A percentile compares a stretch with the other conserved stretches of the same genome.
phyloP scores from a whole-genome alignment of 2,113 vertebrate genomes.

The Nymphicus hollandicus region DNA sequence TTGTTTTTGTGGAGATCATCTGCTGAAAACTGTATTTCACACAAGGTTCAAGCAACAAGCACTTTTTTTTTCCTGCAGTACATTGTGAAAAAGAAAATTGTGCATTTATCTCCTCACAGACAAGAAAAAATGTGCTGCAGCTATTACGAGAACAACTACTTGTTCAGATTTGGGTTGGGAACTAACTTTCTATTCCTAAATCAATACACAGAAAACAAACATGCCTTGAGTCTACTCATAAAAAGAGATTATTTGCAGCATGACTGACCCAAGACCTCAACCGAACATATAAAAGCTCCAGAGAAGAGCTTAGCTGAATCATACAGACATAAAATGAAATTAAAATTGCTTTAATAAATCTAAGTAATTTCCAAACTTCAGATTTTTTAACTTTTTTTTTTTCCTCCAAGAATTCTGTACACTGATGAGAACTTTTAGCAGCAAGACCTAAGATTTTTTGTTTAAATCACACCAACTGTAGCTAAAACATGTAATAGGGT shows the following conservation, averaged over 20 bases:
- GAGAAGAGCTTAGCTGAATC: conserved; percentile 32
- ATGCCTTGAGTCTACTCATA: conserved; percentile 3
- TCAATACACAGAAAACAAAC: background rate
- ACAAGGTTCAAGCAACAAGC: background rate
- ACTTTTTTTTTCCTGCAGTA: background rate
- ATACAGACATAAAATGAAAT: conserved; percentile 12
- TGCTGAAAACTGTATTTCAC: background rate
- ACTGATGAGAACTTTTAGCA: background rate
- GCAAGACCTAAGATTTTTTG: background rate
- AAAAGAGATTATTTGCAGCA: conserved; percentile 41
- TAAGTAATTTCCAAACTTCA: background rate
- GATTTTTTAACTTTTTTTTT: background rate
- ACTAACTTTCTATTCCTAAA: background rate
- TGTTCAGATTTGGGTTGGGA: background rate
- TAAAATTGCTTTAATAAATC: conserved; percentile 36
- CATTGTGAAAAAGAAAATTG: background rate
- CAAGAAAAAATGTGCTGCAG: background rate
- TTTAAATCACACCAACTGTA: background rate
- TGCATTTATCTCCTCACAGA: background rate
- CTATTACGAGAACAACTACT: background rate
- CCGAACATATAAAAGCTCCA: background rate
- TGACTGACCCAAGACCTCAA: conserved; percentile 23
- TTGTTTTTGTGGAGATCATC: background rate
- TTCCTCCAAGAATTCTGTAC: background rate
- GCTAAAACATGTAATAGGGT: background rate